phyloP scores from a whole-genome alignment of 2,797 vertebrate species.

The Microcaecilia unicolor region DNA sequence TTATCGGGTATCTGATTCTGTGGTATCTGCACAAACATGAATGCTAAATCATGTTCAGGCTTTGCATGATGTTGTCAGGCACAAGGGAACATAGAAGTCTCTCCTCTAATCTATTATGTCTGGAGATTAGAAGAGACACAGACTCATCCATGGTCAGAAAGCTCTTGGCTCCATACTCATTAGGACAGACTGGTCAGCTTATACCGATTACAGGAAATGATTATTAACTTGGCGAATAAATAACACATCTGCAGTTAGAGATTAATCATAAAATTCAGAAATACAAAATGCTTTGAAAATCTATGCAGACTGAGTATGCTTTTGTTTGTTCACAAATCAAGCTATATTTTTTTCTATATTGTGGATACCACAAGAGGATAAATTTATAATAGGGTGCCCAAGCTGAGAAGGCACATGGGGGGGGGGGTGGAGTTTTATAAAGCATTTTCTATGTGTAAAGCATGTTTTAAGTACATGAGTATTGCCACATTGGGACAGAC shows the following conservation, averaged over 20 bases:
- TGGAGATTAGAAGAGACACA: constrained; percentile 34
- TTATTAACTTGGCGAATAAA: constrained; percentile 42
- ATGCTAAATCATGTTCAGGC: background rate
- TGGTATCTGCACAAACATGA: constrained; percentile 5
- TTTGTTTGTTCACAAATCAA: no score
- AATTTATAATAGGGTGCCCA: no score
- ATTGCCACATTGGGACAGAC: no score
- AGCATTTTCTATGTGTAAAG: no score
- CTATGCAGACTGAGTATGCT: no score
- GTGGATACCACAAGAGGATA: no score
- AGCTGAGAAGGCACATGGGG: no score
- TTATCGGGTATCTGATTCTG: background rate
- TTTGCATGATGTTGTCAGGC: background rate
- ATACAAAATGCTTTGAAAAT: no score
- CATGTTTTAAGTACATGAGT: no score
- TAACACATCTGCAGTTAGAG: constrained; percentile 29
- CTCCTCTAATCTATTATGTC: constrained; percentile 13
- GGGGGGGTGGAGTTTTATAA: no score
- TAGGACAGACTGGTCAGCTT: constrained; percentile 46
- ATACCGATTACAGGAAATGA: constrained; percentile 51
- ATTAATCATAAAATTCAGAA: constrained; percentile 26
- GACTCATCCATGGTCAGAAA: constrained; percentile 35
- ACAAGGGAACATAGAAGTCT: constrained; percentile 3
- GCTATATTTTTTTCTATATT: no score
- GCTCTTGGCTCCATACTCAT: constrained; percentile 44